A percentile compares a stretch with the other conserved stretches of the same genome.
Evolutionary conservation across 2,888 invertebrate species (phyloP).

Genomic region (Hirtodrosophila cameraria): DNA sequence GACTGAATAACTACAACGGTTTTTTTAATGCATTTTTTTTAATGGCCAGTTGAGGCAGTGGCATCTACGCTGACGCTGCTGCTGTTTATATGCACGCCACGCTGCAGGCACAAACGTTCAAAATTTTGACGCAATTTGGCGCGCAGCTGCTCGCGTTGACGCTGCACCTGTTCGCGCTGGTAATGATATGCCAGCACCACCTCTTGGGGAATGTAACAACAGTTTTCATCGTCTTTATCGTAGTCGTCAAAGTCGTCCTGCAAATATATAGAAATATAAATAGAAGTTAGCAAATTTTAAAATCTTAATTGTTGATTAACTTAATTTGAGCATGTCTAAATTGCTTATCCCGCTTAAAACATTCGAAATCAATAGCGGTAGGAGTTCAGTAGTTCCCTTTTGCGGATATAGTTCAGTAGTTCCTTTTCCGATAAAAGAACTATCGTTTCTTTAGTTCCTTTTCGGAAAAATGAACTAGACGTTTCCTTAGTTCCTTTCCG

Average conservation of each 20-base stretch:
- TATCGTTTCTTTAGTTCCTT: too few species aligned
- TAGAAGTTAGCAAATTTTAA: too few species aligned
- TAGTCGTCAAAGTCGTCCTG: slow-evolving; percentile 92
- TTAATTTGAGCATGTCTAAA: too few species aligned
- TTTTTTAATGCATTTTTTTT: slow-evolving; percentile 65
- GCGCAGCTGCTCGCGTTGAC: slow-evolving; percentile 92
- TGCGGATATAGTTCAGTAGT: too few species aligned
- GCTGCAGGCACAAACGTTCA: slow-evolving; percentile 88
- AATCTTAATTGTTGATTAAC: too few species aligned
- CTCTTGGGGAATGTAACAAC: slow-evolving; percentile 92
- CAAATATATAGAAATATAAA: slow-evolving; percentile 3
- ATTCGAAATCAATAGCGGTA: too few species aligned
- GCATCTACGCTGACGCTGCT: neutral
- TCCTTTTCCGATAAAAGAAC: too few species aligned
- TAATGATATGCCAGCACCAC: slow-evolving; percentile 94
- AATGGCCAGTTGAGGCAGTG: slow-evolving; percentile 65
- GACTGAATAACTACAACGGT: slow-evolving; percentile 78
- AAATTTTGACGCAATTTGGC: slow-evolving; percentile 93
- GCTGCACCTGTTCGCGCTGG: slow-evolving; percentile 90
- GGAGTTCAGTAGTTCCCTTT: too few species aligned
- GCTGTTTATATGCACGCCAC: slow-evolving; percentile 52
- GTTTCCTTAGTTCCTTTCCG: too few species aligned
- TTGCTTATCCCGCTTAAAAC: too few species aligned
- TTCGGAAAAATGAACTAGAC: too few species aligned
- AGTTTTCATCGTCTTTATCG: slow-evolving; percentile 91